Evolutionary conservation across 2,888 invertebrate species (phyloP), one percentile per base, ranked within the genome.

Genomic region (Volucella inflata): DNA sequence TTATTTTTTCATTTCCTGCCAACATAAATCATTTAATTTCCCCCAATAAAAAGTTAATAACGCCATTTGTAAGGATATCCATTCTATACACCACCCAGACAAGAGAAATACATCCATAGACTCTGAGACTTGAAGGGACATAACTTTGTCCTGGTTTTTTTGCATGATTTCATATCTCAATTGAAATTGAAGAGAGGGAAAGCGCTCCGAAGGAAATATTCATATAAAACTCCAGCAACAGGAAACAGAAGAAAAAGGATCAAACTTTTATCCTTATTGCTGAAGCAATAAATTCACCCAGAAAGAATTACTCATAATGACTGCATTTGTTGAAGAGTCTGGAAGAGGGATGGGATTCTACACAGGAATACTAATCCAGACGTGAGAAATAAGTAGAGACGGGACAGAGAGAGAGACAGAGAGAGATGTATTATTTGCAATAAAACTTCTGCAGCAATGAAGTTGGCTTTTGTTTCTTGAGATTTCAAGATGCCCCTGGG

Each of bases 251-350:
- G 65, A 75, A 79, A 60, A 72, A 79, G 70, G 53, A 70, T 59
- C 42, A 59, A 75, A 75, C 60, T 80, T 79, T 84, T 80, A 84
- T 76, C 65, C 75, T 65, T 79, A 84, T 79, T 71, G 74, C 79
- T 46, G 16, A 21, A 53, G 75, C 79, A 65, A 84, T 74, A 83
- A 78, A 83, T 83, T 74, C 64, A 55, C 57, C n/a, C 30, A 74
- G 55, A 51, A 60, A 78, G 68, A 74, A 83, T 68, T 78, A 83
- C 68, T 83, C 83, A 78, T 78, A 83, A 83, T 64, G 83, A 78
- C 74, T 83, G 77, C 82, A 72, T 60, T 72, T 59, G 67, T 21
- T 21, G 21, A 21, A 44, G 16, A 51, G 67, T 17, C 12, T 9
- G 14, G 42, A 12, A 50, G 21, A 65, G 48, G 21, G 50, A 67